A percentile compares a stretch with the other conserved stretches of the same genome.
phyloP scores from a whole-genome alignment of 1,140 invertebrate genomes.

The Nylanderia fulva region DNA sequence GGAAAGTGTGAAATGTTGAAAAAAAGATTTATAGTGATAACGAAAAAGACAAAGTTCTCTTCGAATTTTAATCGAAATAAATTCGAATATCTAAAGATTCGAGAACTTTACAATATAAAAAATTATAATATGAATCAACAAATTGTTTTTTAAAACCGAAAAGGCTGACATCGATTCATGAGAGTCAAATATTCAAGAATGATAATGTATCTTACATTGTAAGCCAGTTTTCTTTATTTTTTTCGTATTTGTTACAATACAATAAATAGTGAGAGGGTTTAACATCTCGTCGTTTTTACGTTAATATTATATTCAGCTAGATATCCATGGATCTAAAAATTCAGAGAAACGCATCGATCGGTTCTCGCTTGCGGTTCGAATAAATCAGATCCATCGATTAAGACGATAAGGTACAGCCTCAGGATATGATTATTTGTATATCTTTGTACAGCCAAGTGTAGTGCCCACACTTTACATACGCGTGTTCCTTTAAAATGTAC shows the following conservation, averaged over 20 bases:
- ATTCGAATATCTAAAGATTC: background rate
- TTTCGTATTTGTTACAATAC: slow-evolving; percentile 71
- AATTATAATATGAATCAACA: background rate
- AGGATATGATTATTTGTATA: slow-evolving; percentile 35
- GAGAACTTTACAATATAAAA: background rate
- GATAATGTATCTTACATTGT: slow-evolving; percentile 9
- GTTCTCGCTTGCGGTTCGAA: background rate
- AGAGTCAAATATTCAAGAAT: background rate
- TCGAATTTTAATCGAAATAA: background rate
- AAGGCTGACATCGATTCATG: background rate
- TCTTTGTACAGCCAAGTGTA: slow-evolving; percentile 57
- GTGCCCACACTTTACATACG: slow-evolving; percentile 45
- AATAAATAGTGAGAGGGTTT: slow-evolving; percentile 74
- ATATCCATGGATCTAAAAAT: slow-evolving; percentile 46
- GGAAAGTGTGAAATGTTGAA: background rate
- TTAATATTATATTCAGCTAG: slow-evolving; percentile 61
- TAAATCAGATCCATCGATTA: slow-evolving; percentile 25
- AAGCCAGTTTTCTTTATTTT: slow-evolving; percentile 59
- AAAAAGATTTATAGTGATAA: background rate
- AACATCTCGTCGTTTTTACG: slow-evolving; percentile 50
- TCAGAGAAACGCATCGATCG: background rate
- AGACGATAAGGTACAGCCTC: slow-evolving; percentile 39
- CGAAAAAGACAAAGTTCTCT: background rate
- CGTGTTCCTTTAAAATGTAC: slow-evolving; percentile 53
- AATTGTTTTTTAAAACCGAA: background rate